Conservation (phyloP, 2,888 invertebrate species). For the Pimpla rufipes region DNA sequence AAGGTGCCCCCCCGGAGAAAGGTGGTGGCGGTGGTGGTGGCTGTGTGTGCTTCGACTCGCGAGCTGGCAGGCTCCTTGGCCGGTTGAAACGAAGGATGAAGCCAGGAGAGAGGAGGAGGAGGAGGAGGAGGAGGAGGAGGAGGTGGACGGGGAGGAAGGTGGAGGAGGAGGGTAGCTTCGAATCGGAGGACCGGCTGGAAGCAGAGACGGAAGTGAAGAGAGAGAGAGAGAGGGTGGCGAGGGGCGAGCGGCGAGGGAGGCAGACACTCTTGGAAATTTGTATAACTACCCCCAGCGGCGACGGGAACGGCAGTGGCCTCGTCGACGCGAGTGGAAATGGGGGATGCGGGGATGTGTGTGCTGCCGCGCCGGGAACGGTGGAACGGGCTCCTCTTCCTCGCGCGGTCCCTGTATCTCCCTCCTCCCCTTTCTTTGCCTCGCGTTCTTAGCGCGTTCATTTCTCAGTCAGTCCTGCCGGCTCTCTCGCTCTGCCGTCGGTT, state of each 20-base stretch:
- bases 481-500: conserved; percentile 39
- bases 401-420: conserved; percentile 37
- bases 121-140: conserved; percentile 51
- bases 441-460: conserved; percentile 65
- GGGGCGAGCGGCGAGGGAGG: conserved; percentile 75
- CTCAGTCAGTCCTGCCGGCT: conserved; percentile 56
- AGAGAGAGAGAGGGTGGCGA: conserved; percentile 71
- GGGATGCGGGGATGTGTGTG: conserved; percentile 61
- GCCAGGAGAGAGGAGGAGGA: conserved; percentile 51
- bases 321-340: conserved; percentile 50
- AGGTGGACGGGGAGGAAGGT: conserved; percentile 59
- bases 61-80: conserved; percentile 62
- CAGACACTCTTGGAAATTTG: conserved; percentile 85
- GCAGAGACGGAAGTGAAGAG: conserved; percentile 63
- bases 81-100: conserved; percentile 63
- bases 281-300: conserved; percentile 84
- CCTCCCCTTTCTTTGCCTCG: conserved; percentile 26
- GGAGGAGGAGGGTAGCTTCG: conserved; percentile 51
- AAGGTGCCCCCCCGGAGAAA: conserved; percentile 78
- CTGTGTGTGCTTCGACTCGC: conserved; percentile 48
- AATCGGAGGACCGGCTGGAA: conserved; percentile 40
- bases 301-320: conserved; percentile 64
- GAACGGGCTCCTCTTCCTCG: conserved; percentile 60
- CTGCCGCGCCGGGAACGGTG: conserved; percentile 40
- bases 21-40: conserved; percentile 60